Conservation (phyloP, 2,113 vertebrate genomes). For the Onychorhynchus coronatus region DNA sequence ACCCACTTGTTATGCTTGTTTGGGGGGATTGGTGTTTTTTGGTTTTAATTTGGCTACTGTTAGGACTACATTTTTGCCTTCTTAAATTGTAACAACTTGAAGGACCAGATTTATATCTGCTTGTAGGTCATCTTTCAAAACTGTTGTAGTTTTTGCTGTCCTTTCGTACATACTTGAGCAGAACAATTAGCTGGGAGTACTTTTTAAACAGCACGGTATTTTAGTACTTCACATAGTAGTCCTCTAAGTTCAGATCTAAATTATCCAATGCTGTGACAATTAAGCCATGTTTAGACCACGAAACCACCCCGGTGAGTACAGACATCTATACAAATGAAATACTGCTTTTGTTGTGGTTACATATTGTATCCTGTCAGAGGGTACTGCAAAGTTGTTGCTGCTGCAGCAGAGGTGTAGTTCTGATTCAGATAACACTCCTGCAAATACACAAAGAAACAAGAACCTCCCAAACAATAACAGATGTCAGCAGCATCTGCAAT, state of each 20-base stretch:
- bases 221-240: neutral
- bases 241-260: neutral
- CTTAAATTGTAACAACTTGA: neutral
- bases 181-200: neutral
- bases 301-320: neutral
- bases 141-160: neutral
- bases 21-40: neutral
- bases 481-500: neutral
- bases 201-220: neutral
- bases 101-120: neutral
- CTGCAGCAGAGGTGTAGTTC: neutral
- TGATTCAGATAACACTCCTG: neutral
- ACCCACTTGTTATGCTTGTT: neutral
- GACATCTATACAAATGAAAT: neutral
- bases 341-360: neutral
- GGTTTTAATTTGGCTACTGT: neutral
- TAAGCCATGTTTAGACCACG: slow-evolving; percentile 1
- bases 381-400: neutral
- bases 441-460: neutral
- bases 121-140: neutral
- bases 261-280: neutral
- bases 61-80: neutral
- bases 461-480: neutral
- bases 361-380: neutral
- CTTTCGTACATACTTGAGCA: neutral